phyloP scores from a whole-genome alignment of 2,797 vertebrate genomes.

The Macropodus opercularis region DNA sequence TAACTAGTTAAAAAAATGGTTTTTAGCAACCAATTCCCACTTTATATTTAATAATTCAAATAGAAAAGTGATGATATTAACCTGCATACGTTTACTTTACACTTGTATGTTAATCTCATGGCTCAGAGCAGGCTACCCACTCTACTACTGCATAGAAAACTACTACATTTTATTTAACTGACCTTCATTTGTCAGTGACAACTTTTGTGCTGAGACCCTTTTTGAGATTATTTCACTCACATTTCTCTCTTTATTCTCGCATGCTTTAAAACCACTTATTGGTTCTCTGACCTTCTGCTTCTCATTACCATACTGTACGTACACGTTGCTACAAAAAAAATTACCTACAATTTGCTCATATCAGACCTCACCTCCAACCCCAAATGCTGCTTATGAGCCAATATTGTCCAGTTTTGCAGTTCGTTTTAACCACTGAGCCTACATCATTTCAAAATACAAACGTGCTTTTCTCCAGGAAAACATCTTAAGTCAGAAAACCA shows the following conservation, averaged over 20 bases:
- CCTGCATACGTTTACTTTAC: too few species aligned
- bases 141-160: too few species aligned
- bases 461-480: slow-evolving; percentile 30
- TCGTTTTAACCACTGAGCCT: slow-evolving; percentile 16
- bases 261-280: slow-evolving; percentile 31
- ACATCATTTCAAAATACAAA: slow-evolving; percentile 15
- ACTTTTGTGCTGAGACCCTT: slow-evolving; percentile 14
- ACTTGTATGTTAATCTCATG: too few species aligned
- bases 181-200: too few species aligned
- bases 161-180: too few species aligned
- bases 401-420: slow-evolving; percentile 7
- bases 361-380: slow-evolving; percentile 16
- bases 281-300: slow-evolving; percentile 44
- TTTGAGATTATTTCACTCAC: slow-evolving; percentile 22
- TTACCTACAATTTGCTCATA: too few species aligned
- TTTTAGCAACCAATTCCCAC: too few species aligned
- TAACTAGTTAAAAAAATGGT: neutral
- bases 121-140: too few species aligned
- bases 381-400: neutral
- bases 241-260: slow-evolving; percentile 36
- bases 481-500: slow-evolving; percentile 42
- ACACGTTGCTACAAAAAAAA: neutral
- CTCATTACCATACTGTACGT: slow-evolving; percentile 30
- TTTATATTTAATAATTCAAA: too few species aligned
- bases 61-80: too few species aligned